phyloP scores from a whole-genome alignment of 2,888 invertebrate genomes.

The Doris montereyensis region DNA sequence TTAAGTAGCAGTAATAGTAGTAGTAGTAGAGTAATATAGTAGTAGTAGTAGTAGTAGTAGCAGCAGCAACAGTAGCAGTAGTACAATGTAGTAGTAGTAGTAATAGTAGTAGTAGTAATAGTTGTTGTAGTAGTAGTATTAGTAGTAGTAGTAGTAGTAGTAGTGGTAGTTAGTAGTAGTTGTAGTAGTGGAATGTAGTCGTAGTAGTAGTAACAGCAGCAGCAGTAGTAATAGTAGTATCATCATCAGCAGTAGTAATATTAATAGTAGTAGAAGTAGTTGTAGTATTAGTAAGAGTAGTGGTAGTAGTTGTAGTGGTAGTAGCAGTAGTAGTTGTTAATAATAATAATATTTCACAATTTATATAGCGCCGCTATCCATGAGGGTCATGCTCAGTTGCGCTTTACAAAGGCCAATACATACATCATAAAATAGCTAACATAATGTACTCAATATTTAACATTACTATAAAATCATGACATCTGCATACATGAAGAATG shows the following conservation, averaged over 20 bases:
- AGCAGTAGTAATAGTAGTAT: not conserved
- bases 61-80: not conserved
- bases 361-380: no score
- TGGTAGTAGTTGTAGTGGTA: constrained; percentile 13
- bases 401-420: no score
- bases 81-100: not conserved
- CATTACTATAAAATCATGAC: no score
- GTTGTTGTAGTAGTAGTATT: not conserved
- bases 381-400: no score
- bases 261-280: constrained; percentile 10
- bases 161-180: not conserved
- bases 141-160: not conserved
- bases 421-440: no score
- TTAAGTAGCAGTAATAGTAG: not conserved
- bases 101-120: not conserved
- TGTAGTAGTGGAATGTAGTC: not conserved
- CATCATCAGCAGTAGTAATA: not conserved
- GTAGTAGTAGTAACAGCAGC: not conserved
- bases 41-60: not conserved
- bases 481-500: no score
- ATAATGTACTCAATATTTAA: no score
- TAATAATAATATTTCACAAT: no score
- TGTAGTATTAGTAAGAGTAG: constrained; percentile 6
- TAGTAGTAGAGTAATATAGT: not conserved
- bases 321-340: not conserved